Evolutionary conservation across 2,113 vertebrate species (phyloP).

Genomic region (Eublepharis macularius): DNA sequence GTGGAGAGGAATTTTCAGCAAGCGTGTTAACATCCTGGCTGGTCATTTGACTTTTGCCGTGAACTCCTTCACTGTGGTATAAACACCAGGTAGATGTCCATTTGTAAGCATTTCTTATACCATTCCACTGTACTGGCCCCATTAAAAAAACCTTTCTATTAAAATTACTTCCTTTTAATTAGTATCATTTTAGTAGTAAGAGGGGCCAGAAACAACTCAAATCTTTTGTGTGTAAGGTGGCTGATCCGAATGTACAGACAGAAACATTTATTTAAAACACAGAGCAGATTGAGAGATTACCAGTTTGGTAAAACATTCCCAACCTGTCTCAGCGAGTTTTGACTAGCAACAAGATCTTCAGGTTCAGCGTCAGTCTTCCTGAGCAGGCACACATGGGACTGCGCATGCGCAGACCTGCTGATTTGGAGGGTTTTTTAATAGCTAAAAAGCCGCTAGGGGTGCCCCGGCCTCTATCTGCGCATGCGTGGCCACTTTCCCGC

Average conservation of each 20-base stretch:
- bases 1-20: conserved; percentile 41
- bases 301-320: too few relatives aligned
- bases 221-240: background rate
- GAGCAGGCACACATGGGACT: too few relatives aligned
- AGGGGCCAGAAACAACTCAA: background rate
- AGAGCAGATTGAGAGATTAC: too few relatives aligned
- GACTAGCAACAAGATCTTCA: background rate
- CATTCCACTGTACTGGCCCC: background rate
- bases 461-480: too few relatives aligned
- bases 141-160: too few relatives aligned
- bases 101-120: background rate
- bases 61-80: background rate
- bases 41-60: background rate
- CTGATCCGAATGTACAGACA: background rate
- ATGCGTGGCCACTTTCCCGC: too few relatives aligned
- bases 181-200: background rate
- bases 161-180: background rate
- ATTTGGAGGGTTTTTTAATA: too few relatives aligned
- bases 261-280: background rate
- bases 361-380: too few relatives aligned
- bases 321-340: background rate
- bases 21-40: conserved; percentile 11
- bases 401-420: too few relatives aligned
- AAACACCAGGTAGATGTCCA: background rate
- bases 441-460: too few relatives aligned